Base-by-base conservation (phyloP, 2,797 vertebrate species). In the Linurgus olivaceus region DNA sequence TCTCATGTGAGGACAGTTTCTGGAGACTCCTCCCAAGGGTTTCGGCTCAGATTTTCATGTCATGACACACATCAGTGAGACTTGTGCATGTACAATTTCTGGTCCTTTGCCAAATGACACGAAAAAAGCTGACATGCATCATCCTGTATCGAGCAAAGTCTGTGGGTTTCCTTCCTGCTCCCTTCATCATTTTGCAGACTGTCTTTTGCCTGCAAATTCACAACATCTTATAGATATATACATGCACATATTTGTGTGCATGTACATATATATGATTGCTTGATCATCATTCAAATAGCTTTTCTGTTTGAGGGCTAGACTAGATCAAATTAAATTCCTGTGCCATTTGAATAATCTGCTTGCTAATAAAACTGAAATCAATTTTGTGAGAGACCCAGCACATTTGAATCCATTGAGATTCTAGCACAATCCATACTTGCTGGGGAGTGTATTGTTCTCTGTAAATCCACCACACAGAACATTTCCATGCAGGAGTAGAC, bases 181-280 rank as follows among this genome's bases (percentile, higher is more conserved):
- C 40, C 40, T 42, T 42, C 40, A 42, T 18, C 17, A 42, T 18
- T 82, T 61, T 44, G 6, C 28, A 70, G 37, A 37, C 28, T 48
- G 3, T 24, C 45, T 79, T 82, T 63, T 68, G 24, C 7, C 50
- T 71, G 25, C 3, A 93, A n/a, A 45, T 71, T 38, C 52, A 44
- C n/a, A 80, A 38, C 17, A 61, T 51, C n/a, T 50, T 59, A 16
- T 31, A 38, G 11, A 52, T 21, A 54, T 2, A 9, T 37, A 35
- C 7, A 17, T 58, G 8, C 26, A 8, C 4, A 38, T 1, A 0
- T 44, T 50, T 50, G 21, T 18, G 65, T 6, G 2, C 7, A 4
- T 52, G 2, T 21, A 10, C 40, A 2, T 33, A 45, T 45, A 4
- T 28, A 11, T 31, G 26, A 62, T 40, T 24, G 35, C 13, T 75